A percentile compares a stretch with the other conserved stretches of the same genome.
Conservation (phyloP, 2,888 invertebrate species). For the Altica lythri region DNA sequence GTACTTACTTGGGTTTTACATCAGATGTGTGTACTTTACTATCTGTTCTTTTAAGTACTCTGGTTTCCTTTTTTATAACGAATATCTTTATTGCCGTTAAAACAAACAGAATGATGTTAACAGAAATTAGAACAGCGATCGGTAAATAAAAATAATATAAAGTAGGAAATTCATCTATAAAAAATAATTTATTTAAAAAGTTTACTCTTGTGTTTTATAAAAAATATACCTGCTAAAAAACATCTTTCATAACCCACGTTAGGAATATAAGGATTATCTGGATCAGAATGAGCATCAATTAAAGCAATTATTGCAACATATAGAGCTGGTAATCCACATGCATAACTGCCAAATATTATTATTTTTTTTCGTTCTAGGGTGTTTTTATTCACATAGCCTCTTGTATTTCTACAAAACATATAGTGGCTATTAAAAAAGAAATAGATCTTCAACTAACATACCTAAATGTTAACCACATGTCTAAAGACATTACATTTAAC, state of each 20-base stretch:
- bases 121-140: conserved; percentile 66
- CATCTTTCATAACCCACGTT: conserved; percentile 62
- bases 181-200: conserved; percentile 9
- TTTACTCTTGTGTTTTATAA: not conserved
- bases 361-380: conserved; percentile 63
- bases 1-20: conserved; percentile 56
- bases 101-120: conserved; percentile 69
- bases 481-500: conserved; percentile 86
- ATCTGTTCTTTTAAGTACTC: conserved; percentile 67
- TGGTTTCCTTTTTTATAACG: conserved; percentile 69
- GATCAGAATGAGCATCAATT: conserved; percentile 34
- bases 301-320: conserved; percentile 37
- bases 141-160: conserved; percentile 73
- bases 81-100: conserved; percentile 71
- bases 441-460: conserved; percentile 53
- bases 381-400: conserved; percentile 47
- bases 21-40: conserved; percentile 65
- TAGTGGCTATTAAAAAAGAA: not conserved
- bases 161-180: conserved; percentile 56
- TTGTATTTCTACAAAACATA: conserved; percentile 48
- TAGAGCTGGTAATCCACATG: conserved; percentile 68
- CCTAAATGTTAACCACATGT: conserved; percentile 85
- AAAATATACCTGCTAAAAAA: conserved; percentile 63
- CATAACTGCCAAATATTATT: conserved; percentile 67
- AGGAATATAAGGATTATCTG: conserved; percentile 62